Evolutionary conservation across 2,888 invertebrate genomes (phyloP).

Genomic region (Agriopis aurantiaria): DNA sequence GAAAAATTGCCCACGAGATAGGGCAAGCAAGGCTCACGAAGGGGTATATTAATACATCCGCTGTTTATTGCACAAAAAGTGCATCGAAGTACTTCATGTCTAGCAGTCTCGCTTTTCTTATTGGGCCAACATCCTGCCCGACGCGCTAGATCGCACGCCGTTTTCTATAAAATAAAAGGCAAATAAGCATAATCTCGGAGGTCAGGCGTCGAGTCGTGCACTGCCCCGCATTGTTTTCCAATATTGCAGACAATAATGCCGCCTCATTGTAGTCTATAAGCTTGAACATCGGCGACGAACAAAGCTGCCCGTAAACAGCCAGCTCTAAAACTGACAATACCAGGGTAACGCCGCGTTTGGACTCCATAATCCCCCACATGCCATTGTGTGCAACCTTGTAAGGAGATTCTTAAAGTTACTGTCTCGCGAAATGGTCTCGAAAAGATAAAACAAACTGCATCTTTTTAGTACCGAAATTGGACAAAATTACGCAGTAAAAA

Average conservation of each 20-base stretch:
- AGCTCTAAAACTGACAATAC: constrained; percentile 70
- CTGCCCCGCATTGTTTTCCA: constrained; percentile 68
- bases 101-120: constrained; percentile 55
- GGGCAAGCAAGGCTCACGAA: constrained; percentile 50
- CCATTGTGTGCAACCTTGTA: constrained; percentile 71
- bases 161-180: constrained; percentile 77
- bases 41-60: constrained; percentile 70
- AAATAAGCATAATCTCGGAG: constrained; percentile 73
- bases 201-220: constrained; percentile 66
- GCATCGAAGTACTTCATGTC: constrained; percentile 46
- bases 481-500: constrained; percentile 24
- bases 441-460: constrained; percentile 34
- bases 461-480: constrained; percentile 22
- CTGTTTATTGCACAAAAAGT: constrained; percentile 67
- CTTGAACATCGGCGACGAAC: constrained; percentile 54
- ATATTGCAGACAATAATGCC: constrained; percentile 32
- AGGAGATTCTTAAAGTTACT: constrained; percentile 39
- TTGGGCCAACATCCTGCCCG: constrained; percentile 64
- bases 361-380: constrained; percentile 45
- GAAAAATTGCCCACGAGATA: constrained; percentile 46
- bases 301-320: constrained; percentile 58
- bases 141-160: constrained; percentile 52
- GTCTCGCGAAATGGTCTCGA: constrained; percentile 40
- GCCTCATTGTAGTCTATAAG: constrained; percentile 48
- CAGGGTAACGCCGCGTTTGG: constrained; percentile 52